Evolutionary conservation across 1,140 invertebrate species (phyloP).

Genomic region (Wiebesia pumilae): DNA sequence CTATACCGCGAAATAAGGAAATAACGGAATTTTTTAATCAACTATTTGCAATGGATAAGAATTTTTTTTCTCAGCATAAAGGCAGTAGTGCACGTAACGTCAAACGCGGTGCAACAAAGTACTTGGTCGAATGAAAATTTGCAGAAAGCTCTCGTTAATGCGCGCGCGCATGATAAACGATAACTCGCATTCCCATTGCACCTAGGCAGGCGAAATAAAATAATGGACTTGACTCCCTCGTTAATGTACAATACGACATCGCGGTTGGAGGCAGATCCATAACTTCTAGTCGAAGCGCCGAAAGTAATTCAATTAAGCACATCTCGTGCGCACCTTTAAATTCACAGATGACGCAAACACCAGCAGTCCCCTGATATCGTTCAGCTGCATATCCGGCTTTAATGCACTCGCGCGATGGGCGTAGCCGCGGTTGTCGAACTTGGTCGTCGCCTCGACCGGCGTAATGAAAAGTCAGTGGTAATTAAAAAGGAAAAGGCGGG

Average conservation of each 20-base stretch:
- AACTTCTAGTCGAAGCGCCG: not conserved
- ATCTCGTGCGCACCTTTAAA: not conserved
- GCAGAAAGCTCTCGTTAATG: not conserved
- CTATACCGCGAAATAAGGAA: not conserved
- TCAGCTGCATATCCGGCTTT: not conserved
- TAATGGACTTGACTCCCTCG: not conserved
- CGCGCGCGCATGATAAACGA: not conserved
- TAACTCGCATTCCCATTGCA: not conserved
- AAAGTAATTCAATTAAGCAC: not conserved
- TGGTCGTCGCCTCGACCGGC: not conserved
- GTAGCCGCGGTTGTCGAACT: conserved; percentile 5
- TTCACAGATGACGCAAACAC: conserved; percentile 6
- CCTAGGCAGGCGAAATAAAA: no score
- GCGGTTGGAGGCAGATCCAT: no score
- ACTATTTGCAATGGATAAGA: not conserved
- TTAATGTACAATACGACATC: no score
- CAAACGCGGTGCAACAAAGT: not conserved
- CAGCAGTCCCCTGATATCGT: not conserved
- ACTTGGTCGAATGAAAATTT: not conserved
- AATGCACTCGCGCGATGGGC: not conserved
- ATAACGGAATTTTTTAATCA: not conserved
- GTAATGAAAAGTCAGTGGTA: not conserved
- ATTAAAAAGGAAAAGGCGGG: not conserved
- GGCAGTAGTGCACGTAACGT: no score
- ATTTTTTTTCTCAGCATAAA: not conserved